A percentile compares a stretch with the other conserved stretches of the same genome.
These are phyloP conservation scores for Murina feae DNA, from an alignment of 2,113 vertebrate species.

Conservation along the genomic window DNA sequence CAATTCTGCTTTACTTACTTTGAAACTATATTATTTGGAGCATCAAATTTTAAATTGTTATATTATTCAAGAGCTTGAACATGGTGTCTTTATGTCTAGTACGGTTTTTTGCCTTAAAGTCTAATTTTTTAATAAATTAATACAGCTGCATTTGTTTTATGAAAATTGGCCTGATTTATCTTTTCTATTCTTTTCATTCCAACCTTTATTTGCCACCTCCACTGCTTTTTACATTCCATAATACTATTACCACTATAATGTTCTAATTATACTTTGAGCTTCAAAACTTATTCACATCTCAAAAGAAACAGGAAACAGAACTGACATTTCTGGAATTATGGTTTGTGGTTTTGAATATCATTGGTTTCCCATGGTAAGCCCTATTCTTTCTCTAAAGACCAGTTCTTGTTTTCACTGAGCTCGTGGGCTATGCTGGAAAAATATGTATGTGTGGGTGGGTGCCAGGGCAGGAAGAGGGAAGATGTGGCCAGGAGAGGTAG, in stretches of 20 bases:
- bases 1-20: slow-evolving; percentile 5
- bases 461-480: background rate
- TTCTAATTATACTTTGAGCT: slow-evolving; percentile 37
- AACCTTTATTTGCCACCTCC: background rate
- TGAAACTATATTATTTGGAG: background rate
- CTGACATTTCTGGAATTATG: slow-evolving; percentile 41
- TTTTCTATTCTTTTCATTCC: background rate
- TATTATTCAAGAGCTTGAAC: background rate
- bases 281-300: slow-evolving; percentile 47
- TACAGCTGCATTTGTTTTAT: background rate
- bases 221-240: slow-evolving; percentile 18
- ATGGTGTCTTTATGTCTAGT: background rate
- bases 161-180: background rate
- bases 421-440: background rate
- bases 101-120: background rate
- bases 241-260: background rate
- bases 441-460: background rate
- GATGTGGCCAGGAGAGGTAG: background rate
- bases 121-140: slow-evolving; percentile 20
- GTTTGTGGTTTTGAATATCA: slow-evolving; percentile 52
- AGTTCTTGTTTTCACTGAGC: slow-evolving; percentile 56
- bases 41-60: background rate
- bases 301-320: slow-evolving; percentile 56
- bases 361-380: background rate
- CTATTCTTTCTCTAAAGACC: slow-evolving; percentile 2